A percentile compares a stretch with the other conserved stretches of the same genome.
phyloP scores from a whole-genome alignment of 2,797 vertebrate species.

The Siniperca scherzeri region DNA sequence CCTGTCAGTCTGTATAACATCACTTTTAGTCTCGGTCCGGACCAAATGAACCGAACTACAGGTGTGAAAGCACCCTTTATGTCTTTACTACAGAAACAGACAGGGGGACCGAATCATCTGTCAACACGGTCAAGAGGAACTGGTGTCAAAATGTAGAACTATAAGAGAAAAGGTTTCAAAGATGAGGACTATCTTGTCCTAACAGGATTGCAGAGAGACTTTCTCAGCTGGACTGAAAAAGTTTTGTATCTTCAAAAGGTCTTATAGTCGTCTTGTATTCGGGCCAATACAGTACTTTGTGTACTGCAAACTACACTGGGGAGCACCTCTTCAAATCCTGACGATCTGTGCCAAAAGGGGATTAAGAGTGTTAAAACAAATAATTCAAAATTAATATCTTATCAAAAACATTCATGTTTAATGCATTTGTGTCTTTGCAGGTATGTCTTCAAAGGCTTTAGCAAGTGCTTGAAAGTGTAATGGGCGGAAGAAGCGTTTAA shows the following conservation, averaged over 20 bases:
- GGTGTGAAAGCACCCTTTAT: too few relatives aligned
- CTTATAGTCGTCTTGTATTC: not conserved
- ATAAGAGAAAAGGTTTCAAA: not conserved
- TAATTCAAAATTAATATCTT: constrained; percentile 5
- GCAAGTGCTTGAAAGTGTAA: not conserved
- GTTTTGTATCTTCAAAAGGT: not conserved
- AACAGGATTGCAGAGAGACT: not conserved
- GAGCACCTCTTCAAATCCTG: not conserved
- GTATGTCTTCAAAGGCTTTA: not conserved
- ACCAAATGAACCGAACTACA: too few relatives aligned
- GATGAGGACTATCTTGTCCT: not conserved
- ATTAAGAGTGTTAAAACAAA: not conserved
- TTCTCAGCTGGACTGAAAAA: not conserved
- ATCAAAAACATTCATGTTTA: not conserved
- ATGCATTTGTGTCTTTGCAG: not conserved
- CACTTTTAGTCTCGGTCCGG: not conserved
- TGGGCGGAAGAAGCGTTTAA: constrained; percentile 8
- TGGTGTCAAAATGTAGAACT: too few relatives aligned
- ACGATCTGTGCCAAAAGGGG: not conserved
- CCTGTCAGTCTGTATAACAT: not conserved
- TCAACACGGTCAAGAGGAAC: not conserved
- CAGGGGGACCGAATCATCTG: not conserved
- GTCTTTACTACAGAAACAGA: not conserved
- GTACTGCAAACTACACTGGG: not conserved
- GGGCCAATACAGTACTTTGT: not conserved